A percentile compares a stretch with the other conserved stretches of the same genome.
Evolutionary conservation across 1,140 invertebrate genomes (phyloP).

Genomic region (Solenopsis fugax): DNA sequence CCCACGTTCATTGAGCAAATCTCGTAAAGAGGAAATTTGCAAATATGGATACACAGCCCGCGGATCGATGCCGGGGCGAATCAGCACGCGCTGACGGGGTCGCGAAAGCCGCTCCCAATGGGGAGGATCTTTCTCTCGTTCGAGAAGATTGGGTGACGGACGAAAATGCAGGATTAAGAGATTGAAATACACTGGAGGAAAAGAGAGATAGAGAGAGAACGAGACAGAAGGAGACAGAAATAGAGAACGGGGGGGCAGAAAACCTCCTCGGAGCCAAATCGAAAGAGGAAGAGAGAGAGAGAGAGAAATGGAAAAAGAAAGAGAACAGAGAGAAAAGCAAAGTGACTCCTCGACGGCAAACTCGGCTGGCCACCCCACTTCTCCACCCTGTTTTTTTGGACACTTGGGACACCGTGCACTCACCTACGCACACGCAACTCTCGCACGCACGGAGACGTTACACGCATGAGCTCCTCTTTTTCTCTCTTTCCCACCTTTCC

Average conservation of each 20-base stretch:
- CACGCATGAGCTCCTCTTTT: neutral
- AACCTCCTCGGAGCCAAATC: conserved; percentile 58
- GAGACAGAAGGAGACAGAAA: conserved; percentile 20
- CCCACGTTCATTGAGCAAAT: neutral
- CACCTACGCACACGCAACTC: conserved; percentile 53
- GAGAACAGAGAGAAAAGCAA: conserved; percentile 31
- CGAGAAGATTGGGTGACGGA: conserved; percentile 33
- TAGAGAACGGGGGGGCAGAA: conserved; percentile 33
- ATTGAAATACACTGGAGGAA: conserved; percentile 13
- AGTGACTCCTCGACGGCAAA: conserved; percentile 38
- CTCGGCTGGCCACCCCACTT: conserved; percentile 24
- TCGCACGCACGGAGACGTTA: conserved; percentile 37
- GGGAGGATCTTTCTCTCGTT: neutral
- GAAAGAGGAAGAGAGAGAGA: conserved; percentile 20
- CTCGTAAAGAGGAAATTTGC: neutral
- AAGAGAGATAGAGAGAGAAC: neutral
- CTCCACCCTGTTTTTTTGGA: conserved; percentile 61
- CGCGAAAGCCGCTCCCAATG: neutral
- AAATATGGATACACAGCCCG: neutral
- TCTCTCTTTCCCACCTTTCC: neutral
- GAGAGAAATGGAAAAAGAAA: neutral
- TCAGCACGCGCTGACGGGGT: neutral
- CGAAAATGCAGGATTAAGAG: conserved; percentile 66
- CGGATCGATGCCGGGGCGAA: neutral
- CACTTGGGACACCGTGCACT: conserved; percentile 64